Evolutionary conservation across 2,113 vertebrate species (phyloP).

Genomic region (Zosterops hypoxanthus): DNA sequence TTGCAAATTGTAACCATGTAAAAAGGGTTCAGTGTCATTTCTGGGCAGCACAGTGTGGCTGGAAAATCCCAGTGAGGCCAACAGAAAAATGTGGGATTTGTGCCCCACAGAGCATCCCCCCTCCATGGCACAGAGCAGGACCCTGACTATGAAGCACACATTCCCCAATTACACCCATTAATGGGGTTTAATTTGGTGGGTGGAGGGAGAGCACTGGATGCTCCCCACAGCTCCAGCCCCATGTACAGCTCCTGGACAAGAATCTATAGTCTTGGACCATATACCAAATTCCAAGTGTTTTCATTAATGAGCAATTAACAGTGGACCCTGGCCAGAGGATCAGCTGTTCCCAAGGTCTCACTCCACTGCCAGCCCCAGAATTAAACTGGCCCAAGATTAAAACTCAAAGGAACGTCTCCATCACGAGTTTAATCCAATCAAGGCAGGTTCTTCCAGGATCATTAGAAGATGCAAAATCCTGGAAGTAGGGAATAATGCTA

Average conservation of each 20-base stretch:
- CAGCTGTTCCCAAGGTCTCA: background rate
- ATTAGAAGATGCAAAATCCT: background rate
- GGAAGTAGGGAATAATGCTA: background rate
- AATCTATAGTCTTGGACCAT: background rate
- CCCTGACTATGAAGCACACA: background rate
- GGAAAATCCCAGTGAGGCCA: background rate
- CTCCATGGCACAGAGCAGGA: fast-evolving
- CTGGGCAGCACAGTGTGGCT: fast-evolving
- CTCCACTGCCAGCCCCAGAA: background rate
- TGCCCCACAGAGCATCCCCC: background rate
- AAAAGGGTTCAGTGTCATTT: background rate
- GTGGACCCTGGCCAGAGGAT: background rate
- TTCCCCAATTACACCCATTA: no score
- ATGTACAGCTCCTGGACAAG: fast-evolving
- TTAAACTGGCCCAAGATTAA: background rate
- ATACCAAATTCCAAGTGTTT: background rate
- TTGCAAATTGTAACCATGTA: fast-evolving
- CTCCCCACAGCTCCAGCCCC: background rate
- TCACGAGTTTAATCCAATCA: background rate
- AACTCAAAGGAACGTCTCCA: background rate
- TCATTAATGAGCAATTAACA: background rate
- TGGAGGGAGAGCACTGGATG: background rate
- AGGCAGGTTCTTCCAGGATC: background rate
- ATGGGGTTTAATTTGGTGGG: background rate
- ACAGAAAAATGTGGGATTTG: background rate